phyloP scores from a whole-genome alignment of 2,113 vertebrate genomes.

The Ictidomys tridecemlineatus region DNA sequence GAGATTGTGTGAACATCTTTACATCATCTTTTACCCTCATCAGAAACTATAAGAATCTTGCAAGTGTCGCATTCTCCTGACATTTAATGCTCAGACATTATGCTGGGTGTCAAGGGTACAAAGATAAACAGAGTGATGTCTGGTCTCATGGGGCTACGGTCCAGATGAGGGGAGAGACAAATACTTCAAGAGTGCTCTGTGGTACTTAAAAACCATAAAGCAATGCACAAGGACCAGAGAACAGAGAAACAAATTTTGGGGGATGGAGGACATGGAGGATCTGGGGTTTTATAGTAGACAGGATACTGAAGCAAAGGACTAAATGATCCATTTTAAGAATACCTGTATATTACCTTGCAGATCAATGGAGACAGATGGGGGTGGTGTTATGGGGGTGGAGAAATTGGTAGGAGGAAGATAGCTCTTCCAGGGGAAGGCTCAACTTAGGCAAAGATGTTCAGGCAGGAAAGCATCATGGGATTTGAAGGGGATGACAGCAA shows the following conservation, averaged over 20 bases:
- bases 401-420: rapidly evolving
- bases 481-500: not conserved
- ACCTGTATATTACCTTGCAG: not conserved
- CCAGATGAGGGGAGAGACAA: not conserved
- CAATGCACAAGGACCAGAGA: not conserved
- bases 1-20: not conserved
- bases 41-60: not conserved
- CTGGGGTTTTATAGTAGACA: not conserved
- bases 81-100: not conserved
- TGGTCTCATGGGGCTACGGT: rapidly evolving
- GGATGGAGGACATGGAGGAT: not conserved
- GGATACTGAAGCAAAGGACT: not conserved
- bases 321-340: no score
- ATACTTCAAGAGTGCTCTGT: not conserved
- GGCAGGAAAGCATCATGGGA: not conserved
- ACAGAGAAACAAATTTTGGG: not conserved
- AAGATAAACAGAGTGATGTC: not conserved
- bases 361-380: not conserved
- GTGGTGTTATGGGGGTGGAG: rapidly evolving
- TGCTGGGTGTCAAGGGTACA: not conserved
- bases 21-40: not conserved
- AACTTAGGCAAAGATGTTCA: not conserved
- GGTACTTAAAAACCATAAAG: not conserved
- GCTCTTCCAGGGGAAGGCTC: rapidly evolving
- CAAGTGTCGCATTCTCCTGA: not conserved